Base-by-base conservation (phyloP, 2,888 invertebrate genomes). In the Eupithecia vulgata region DNA sequence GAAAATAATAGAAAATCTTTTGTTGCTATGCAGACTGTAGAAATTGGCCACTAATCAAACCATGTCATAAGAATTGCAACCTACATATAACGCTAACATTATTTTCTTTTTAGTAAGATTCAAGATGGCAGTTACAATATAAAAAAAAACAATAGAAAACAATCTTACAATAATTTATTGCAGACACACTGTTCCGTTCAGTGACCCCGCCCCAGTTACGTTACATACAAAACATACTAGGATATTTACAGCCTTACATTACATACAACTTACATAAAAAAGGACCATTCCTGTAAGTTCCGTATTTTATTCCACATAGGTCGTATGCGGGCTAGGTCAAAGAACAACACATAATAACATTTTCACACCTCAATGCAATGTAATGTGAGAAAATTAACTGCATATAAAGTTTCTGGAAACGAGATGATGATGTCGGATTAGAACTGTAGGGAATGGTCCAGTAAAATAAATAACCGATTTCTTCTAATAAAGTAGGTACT, bases 401-500 rank as follows among this genome's bases (percentile, higher is more conserved):
- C 10, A 52, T 21, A 5, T 0, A 21, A 52, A n/a, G 5, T 57
- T 10, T 52, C 13, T 57, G 17, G 30, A 61, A 15, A 61, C n/a
- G n/a, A n/a, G n/a, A n/a, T n/a, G n/a, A n/a, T 5, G 8, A 34
- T 61, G 61, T 34, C 37, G 25, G 21, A 37, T 35, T 64, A 12
- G 57, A 59, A 37, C 68, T 25, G 57, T n/a, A 57, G n/a, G 40
- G 37, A 68, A 59, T 59, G 37, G 35, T 59, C 68, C 40, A 62
- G 86, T 88, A 87, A 90, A 93, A 93, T 93, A 93, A 93, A 93
- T 92, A 92, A 93, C 87, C 88, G 88, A 91, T 89, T 92, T 90
- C 85, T 82, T 87, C 89, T 91, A 90, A 85, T 85, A 90, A 90
- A 57, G 85, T 86, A 85, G 89, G 85, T 87, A 87, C 84, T 84